phyloP scores from a whole-genome alignment of 1,140 invertebrate genomes.

The Asobara japonica region DNA sequence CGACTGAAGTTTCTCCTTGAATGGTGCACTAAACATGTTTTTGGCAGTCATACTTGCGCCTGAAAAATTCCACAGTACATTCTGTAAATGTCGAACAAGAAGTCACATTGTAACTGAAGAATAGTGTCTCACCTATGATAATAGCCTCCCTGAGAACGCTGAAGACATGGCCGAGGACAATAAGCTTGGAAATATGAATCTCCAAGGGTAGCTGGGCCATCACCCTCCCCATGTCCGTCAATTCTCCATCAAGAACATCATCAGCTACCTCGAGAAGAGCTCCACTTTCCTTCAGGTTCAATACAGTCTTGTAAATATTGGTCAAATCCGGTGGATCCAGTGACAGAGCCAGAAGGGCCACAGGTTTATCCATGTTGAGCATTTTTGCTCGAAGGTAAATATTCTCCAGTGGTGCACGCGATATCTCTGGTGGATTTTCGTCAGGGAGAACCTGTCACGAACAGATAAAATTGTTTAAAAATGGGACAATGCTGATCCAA shows the following conservation, averaged over 20 bases:
- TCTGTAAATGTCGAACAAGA: no score
- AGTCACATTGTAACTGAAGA: no score
- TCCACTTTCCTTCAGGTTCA: conserved; percentile 87
- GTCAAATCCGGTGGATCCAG: conserved; percentile 87
- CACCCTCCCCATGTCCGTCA: conserved; percentile 87
- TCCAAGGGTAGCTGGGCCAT: conserved; percentile 87
- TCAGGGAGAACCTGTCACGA: no score
- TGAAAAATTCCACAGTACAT: no score
- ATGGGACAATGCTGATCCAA: no score
- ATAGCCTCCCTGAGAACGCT: conserved; percentile 85
- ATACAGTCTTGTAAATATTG: conserved; percentile 83
- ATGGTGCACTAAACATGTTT: conserved; percentile 82
- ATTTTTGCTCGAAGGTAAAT: conserved; percentile 86
- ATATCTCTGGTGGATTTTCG: conserved; percentile 79
- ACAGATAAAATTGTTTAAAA: no score
- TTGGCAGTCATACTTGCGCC: conserved; percentile 85
- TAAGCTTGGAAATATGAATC: conserved; percentile 83
- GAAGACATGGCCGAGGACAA: conserved; percentile 89
- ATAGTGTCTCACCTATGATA: conserved; percentile 91
- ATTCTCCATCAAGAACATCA: conserved; percentile 78
- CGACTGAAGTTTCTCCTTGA: conserved; percentile 75
- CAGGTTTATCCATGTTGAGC: conserved; percentile 84
- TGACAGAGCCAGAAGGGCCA: conserved; percentile 82
- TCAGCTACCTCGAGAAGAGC: conserved; percentile 71
- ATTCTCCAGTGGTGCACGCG: conserved; percentile 83